phyloP scores from a whole-genome alignment of 1,140 invertebrate genomes.

The Pogonomyrmex californicus region DNA sequence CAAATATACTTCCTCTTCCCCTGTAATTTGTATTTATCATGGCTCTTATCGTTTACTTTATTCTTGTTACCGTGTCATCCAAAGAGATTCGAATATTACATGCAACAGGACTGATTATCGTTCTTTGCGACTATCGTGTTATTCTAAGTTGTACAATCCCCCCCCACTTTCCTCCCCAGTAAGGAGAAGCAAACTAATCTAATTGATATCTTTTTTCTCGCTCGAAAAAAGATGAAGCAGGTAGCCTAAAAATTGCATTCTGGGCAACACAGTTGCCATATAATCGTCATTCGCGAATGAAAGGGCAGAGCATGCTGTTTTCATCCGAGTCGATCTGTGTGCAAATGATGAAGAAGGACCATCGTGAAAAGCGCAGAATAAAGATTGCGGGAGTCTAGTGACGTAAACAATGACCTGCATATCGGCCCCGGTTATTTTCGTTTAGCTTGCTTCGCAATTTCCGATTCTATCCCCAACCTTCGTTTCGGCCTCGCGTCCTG shows the following conservation, averaged over 20 bases:
- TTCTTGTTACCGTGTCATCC: background rate
- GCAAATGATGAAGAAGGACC: constrained; percentile 52
- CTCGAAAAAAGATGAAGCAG: constrained; percentile 2
- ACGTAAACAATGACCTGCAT: constrained; percentile 72
- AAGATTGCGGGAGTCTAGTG: constrained; percentile 56
- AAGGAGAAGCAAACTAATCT: background rate
- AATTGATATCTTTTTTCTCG: background rate
- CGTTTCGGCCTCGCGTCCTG: constrained; percentile 12
- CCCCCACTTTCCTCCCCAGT: background rate
- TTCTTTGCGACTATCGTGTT: background rate
- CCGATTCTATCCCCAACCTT: constrained; percentile 35
- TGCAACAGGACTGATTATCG: too few relatives aligned
- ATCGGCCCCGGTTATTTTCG: constrained; percentile 63
- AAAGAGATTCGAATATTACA: background rate
- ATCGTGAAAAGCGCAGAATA: constrained; percentile 43
- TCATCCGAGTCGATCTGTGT: constrained; percentile 39
- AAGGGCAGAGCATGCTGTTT: constrained; percentile 7
- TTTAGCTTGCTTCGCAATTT: constrained; percentile 56
- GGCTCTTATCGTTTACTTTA: background rate
- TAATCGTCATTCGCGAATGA: background rate
- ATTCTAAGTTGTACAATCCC: background rate
- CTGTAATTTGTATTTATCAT: background rate
- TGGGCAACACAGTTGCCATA: background rate
- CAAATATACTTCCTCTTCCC: background rate
- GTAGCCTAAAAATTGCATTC: constrained; percentile 42